These are phyloP conservation scores for Zonitis immaculata DNA, from an alignment of 2,888 invertebrate genomes.

Conservation along the genomic window DNA sequence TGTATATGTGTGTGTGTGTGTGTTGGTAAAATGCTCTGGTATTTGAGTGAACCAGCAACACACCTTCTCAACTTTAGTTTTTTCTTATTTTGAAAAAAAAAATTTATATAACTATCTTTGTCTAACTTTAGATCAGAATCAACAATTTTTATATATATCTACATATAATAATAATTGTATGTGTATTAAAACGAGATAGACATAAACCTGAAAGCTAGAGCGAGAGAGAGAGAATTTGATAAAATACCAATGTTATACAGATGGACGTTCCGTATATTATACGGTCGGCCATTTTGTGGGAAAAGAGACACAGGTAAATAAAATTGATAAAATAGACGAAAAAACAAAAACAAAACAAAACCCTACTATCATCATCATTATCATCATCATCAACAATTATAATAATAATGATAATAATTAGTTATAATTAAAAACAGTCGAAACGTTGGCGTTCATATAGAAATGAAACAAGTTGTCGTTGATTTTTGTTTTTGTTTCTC, in stretches of 20 bases:
- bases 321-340: background rate
- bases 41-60: slow-evolving; percentile 14
- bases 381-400: no score
- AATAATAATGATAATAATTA: no score
- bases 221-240: no score
- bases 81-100: background rate
- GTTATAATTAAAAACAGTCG: no score
- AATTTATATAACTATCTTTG: background rate
- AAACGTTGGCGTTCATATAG: no score
- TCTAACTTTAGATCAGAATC: background rate
- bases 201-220: no score
- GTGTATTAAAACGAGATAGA: no score
- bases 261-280: background rate
- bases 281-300: background rate
- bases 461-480: background rate
- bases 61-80: slow-evolving; percentile 20
- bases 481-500: no score
- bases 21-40: slow-evolving; percentile 15
- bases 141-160: no score
- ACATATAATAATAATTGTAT: no score
- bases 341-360: background rate
- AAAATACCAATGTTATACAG: background rate
- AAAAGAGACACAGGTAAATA: background rate
- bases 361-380: no score
- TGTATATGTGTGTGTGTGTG: background rate